These are phyloP conservation scores for Caenorhabditis remanei DNA, from an alignment of 1,140 invertebrate species.

Conservation along the genomic window DNA sequence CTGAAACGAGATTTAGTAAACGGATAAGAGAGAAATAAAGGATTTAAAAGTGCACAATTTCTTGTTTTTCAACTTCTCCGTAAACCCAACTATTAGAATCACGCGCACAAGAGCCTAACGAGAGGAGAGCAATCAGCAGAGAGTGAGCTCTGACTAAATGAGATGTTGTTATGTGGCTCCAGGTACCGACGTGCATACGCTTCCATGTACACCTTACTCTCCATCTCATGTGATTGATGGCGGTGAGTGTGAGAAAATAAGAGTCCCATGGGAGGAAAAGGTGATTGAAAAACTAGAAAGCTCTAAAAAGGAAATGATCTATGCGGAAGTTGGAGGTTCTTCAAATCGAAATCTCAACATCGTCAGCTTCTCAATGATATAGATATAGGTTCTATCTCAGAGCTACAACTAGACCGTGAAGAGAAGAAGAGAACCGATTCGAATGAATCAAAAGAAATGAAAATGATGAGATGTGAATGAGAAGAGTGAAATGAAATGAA, in stretches of 20 bases:
- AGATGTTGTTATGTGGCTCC: not conserved
- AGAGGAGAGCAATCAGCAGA: no score
- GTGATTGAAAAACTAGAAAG: not conserved
- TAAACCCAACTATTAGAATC: not conserved
- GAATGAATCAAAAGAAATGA: not conserved
- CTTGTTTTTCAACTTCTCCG: no score
- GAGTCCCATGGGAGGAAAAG: not conserved
- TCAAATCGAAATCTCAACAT: no score
- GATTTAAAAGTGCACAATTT: not conserved
- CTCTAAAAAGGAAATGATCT: no score
- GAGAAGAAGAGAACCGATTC: not conserved
- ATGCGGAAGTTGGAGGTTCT: no score
- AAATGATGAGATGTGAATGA: not conserved
- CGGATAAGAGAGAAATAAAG: not conserved
- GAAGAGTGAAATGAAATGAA: constrained; percentile 15
- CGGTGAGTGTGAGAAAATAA: constrained; percentile 3
- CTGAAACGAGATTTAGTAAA: not conserved
- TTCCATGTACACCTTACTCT: not conserved
- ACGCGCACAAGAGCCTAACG: not conserved
- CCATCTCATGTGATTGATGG: constrained; percentile 40
- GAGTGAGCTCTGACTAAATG: not conserved
- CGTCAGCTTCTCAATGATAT: no score
- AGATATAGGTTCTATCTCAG: no score
- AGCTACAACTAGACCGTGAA: no score
- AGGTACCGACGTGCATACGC: not conserved